These are phyloP conservation scores for Rachycentron canadum DNA, from an alignment of 2,797 vertebrate genomes.

Conservation along the genomic window DNA sequence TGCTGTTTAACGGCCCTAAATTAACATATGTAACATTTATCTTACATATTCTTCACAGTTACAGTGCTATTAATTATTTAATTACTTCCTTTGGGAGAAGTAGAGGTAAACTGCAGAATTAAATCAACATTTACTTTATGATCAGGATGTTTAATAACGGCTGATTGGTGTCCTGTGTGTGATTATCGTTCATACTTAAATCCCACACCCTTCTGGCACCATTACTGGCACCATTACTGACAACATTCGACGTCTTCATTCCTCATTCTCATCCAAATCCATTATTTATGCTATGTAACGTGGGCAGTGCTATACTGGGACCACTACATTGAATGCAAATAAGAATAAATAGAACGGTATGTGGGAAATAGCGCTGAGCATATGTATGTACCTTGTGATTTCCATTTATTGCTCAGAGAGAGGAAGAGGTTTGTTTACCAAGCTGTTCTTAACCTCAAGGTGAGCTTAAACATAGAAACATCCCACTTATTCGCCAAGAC, in stretches of 20 bases:
- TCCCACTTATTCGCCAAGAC: conserved; percentile 16
- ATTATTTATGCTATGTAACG: conserved; percentile 31
- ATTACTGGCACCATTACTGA: conserved; percentile 3
- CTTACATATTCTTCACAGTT: not conserved
- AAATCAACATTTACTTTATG: conserved; percentile 17
- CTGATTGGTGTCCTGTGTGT: conserved; percentile 15
- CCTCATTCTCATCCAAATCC: conserved; percentile 29
- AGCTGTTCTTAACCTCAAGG: conserved; percentile 4
- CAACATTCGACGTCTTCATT: conserved; percentile 36
- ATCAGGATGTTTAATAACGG: conserved; percentile 33
- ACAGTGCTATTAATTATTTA: not conserved
- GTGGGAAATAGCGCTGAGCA: conserved; percentile 32
- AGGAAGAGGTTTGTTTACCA: conserved; percentile 16
- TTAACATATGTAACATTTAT: conserved; percentile 10
- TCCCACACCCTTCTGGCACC: conserved; percentile 33
- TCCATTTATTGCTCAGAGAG: conserved; percentile 3
- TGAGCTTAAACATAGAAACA: conserved; percentile 33
- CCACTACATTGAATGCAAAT: conserved; percentile 10
- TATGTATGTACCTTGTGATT: conserved; percentile 20
- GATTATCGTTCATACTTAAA: conserved; percentile 43
- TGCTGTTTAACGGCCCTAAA: not conserved
- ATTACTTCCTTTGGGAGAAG: not conserved
- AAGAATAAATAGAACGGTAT: conserved; percentile 30
- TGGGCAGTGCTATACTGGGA: conserved; percentile 39
- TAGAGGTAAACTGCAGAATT: not conserved